A percentile compares a stretch with the other conserved stretches of the same genome.
Conservation (phyloP, 2,797 vertebrate genomes). For the Limosa lapponica region DNA sequence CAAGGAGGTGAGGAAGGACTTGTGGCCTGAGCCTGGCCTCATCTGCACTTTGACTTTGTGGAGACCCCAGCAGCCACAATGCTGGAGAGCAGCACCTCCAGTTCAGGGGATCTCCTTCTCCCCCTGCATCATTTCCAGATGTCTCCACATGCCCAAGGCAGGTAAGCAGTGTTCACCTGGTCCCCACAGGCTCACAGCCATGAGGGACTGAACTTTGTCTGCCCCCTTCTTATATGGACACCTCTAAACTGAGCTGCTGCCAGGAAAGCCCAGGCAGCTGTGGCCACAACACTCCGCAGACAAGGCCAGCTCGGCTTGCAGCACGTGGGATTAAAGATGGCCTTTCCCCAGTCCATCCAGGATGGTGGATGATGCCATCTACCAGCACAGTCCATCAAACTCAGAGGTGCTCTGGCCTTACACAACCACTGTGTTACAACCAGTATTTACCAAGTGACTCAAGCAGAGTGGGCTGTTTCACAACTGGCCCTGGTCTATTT, state of each 20-base stretch:
- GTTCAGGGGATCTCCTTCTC: not conserved
- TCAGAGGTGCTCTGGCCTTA: not conserved
- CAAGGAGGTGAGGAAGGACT: not conserved
- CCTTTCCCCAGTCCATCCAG: not conserved
- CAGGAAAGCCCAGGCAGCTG: not conserved
- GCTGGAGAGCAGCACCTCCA: not conserved
- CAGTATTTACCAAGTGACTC: not conserved
- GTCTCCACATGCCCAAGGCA: not conserved
- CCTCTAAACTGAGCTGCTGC: not conserved
- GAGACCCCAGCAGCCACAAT: not conserved
- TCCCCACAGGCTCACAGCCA: not conserved
- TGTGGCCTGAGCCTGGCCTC: not conserved
- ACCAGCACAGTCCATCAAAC: not conserved
- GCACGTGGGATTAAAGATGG: not conserved
- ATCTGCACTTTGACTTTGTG: not conserved
- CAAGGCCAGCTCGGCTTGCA: not conserved
- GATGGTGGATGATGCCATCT: not conserved
- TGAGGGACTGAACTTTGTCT: not conserved
- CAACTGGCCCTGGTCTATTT: slow-evolving; percentile 19
- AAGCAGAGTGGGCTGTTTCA: slow-evolving; percentile 31
- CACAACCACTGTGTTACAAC: not conserved
- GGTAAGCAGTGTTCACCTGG: not conserved
- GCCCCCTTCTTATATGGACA: not conserved
- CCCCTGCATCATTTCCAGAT: not conserved
- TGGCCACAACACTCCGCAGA: fast-evolving